Conservation (phyloP, 37 sponge, comb jelly and placozoan genomes). For the Ianthella basta region DNA sequence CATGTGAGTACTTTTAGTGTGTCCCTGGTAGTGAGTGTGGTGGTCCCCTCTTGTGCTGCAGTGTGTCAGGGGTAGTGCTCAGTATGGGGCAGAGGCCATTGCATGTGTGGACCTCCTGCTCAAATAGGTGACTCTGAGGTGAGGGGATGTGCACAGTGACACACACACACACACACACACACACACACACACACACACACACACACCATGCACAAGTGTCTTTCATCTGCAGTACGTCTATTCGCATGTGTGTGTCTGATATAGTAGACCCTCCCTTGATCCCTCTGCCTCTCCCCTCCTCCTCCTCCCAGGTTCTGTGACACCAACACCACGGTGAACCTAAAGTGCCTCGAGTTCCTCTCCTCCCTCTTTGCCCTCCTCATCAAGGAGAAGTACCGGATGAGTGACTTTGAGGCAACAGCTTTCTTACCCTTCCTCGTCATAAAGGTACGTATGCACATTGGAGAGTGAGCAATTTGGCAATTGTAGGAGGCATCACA, state of each 20-base stretch:
- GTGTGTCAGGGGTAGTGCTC: slow-evolving; percentile 18
- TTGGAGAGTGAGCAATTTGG: too few relatives aligned
- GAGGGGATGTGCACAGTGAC: slow-evolving; percentile 14
- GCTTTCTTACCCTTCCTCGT: slow-evolving; percentile 86
- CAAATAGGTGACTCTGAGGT: slow-evolving; percentile 82
- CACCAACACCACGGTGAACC: slow-evolving; percentile 83
- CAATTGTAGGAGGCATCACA: too few relatives aligned
- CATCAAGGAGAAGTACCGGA: slow-evolving; percentile 43
- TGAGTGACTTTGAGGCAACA: slow-evolving; percentile 82
- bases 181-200: slow-evolving; percentile 22
- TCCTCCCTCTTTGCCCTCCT: slow-evolving; percentile 60
- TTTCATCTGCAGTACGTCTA: too few relatives aligned
- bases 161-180: slow-evolving; percentile 3
- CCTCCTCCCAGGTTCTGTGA: slow-evolving; percentile 46
- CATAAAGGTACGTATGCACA: slow-evolving; percentile 73
- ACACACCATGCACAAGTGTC: background rate
- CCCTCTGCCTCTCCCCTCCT: too few relatives aligned
- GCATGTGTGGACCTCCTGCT: slow-evolving; percentile 73
- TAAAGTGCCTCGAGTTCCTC: slow-evolving; percentile 84
- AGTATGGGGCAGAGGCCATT: slow-evolving; percentile 59
- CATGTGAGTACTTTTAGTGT: too few relatives aligned
- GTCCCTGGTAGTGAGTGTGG: too few relatives aligned
- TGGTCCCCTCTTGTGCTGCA: background rate
- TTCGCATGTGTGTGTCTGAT: too few relatives aligned
- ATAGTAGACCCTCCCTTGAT: too few relatives aligned